Evolutionary conservation across 2,888 invertebrate genomes (phyloP).

Genomic region (Plagiodera versicolora): DNA sequence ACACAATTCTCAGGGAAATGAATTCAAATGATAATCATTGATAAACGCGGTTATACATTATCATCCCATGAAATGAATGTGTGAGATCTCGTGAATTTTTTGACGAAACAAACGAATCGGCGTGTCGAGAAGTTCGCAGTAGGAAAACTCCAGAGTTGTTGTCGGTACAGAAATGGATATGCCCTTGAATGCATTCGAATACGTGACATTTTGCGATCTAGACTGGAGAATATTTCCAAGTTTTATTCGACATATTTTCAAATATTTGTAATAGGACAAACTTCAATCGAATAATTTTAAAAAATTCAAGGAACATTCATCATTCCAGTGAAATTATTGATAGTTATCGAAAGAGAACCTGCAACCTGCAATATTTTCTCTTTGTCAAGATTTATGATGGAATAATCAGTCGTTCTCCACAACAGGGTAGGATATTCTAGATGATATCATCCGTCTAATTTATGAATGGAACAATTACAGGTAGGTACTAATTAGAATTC

Average conservation of each 20-base stretch:
- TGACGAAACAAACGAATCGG: conserved; percentile 16
- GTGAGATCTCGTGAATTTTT: conserved; percentile 15
- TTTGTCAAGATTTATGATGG: no score
- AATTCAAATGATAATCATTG: no score
- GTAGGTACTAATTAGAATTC: neutral
- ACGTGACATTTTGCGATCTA: conserved; percentile 38
- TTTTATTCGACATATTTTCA: no score
- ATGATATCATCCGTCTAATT: neutral
- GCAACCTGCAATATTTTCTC: no score
- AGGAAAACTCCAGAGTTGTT: conserved; percentile 34
- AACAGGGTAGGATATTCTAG: neutral
- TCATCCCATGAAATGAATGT: conserved; percentile 12
- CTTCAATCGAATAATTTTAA: no score
- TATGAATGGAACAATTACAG: neutral
- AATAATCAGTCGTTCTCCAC: conserved; percentile 14
- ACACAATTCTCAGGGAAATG: no score
- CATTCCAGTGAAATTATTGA: no score
- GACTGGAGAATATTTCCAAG: no score
- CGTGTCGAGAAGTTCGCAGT: conserved; percentile 30
- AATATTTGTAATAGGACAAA: no score
- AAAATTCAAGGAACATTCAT: no score
- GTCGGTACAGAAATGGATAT: conserved; percentile 32
- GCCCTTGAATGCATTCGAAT: conserved; percentile 34
- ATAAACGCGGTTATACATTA: no score
- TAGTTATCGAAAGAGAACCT: no score